Evolutionary conservation across 2,797 vertebrate genomes (phyloP), one percentile per base, ranked within the genome.

Genomic region (Argya squamiceps): DNA sequence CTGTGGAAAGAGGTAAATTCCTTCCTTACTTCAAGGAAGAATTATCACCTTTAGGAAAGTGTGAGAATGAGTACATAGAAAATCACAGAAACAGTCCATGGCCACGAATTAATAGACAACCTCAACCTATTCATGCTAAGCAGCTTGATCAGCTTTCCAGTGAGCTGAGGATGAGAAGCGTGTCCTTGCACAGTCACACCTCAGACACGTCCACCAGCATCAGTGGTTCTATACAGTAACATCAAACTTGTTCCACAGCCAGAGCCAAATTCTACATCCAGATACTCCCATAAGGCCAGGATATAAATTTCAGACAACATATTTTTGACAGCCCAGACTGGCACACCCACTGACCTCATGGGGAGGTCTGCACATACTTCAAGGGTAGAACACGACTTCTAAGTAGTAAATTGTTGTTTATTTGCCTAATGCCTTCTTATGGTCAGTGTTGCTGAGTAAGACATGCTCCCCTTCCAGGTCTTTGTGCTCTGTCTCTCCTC

Each of bases 281-380:
- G 55, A 56, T 89, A 71, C 37, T 93, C 91, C 85, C 93, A 32
- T 7, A 77, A 75, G 62, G 10, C 46, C 22, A 50, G 73, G 47
- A 62, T 77, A 64, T 89, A 82, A 88, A 92, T 94, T 84, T 95
- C 91, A 94, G 69, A 78, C 34, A 91, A 52, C 58, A 10, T 85
- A 78, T 27, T 64, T 94, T 78, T 88, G 71, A 93, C 96, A 92
- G 50, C 32, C 63, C 69, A 92, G 91, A 92, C 91, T 97, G 91
- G 92, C 94, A 95, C 96, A 92, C 93, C 95, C 96, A 47, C 84
- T 97, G 96, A 97, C 84, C 59, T 97, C 96, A 96, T 94, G 85
- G 85, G 88, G 91, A 96, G 65, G 41, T 84, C 88, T 96, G 69
- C 65, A 88, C 83, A 73, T 96, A 91, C 76, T 93, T 96, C 76